Conservation (phyloP, 92 coral and sea anemone genomes). For the Nematostella vectensis region DNA sequence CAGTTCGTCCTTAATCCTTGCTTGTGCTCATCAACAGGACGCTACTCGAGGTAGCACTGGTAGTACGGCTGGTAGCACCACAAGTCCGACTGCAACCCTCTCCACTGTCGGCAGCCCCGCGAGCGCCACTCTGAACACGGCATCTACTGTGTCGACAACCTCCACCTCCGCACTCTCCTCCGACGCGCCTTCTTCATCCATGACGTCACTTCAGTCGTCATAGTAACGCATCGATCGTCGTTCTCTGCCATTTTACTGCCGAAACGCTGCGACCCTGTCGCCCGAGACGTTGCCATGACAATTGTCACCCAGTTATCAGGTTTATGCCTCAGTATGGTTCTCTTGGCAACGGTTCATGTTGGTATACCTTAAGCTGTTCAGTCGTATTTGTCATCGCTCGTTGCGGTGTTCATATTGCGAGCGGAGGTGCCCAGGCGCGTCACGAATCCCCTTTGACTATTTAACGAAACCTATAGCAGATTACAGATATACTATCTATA, state of each 20-base stretch:
- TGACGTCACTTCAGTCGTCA: constrained; percentile 52
- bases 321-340: no score
- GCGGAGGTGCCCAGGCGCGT: no score
- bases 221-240: constrained; percentile 20
- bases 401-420: no score
- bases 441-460: constrained; percentile 6
- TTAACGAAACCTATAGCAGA: constrained; percentile 15
- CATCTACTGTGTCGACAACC: constrained; percentile 31
- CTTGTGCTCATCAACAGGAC: no score
- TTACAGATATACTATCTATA: constrained; percentile 23
- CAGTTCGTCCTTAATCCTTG: no score
- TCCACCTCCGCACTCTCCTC: constrained; percentile 51
- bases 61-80: not conserved
- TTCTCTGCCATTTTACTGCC: no score
- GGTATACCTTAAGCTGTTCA: no score
- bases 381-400: no score
- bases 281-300: no score
- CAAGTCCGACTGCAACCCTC: constrained; percentile 31
- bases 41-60: constrained; percentile 15
- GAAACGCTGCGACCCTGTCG: no score
- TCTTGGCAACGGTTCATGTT: no score
- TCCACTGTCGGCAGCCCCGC: constrained; percentile 38
- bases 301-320: not conserved
- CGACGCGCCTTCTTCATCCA: constrained; percentile 59
- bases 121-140: constrained; percentile 17